Evolutionary conservation across 2,113 vertebrate species (phyloP).

Genomic region (Archocentrus centrarchus): DNA sequence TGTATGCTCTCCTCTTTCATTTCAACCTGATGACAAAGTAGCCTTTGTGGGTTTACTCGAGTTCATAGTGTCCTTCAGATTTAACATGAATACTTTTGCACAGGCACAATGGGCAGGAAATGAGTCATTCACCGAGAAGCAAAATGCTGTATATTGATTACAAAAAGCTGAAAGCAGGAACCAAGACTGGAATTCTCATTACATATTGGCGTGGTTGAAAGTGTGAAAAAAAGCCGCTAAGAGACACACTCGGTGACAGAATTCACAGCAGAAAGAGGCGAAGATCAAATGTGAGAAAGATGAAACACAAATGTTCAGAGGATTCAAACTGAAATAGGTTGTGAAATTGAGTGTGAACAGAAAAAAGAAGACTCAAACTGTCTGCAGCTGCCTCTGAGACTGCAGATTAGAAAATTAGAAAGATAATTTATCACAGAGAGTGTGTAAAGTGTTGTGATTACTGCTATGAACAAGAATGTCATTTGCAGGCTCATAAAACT

Average conservation of each 20-base stretch:
- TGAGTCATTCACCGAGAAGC: slow-evolving; percentile 7
- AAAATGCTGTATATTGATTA: slow-evolving; percentile 22
- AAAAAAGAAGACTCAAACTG: slow-evolving; percentile 19
- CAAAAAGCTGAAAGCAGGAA: slow-evolving; percentile 20
- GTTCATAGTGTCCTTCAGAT: neutral
- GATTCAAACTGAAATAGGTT: slow-evolving; percentile 52
- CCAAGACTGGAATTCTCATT: slow-evolving; percentile 37
- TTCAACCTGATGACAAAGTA: neutral
- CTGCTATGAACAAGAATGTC: neutral
- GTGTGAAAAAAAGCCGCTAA: slow-evolving; percentile 59
- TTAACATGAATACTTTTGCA: neutral
- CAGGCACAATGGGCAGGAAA: neutral
- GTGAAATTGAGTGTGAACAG: slow-evolving; percentile 49
- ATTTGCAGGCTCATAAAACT: neutral
- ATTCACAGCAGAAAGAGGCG: slow-evolving; percentile 57
- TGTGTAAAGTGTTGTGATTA: neutral
- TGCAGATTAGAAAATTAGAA: slow-evolving; percentile 15
- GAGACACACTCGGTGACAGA: slow-evolving; percentile 46
- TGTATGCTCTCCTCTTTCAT: neutral
- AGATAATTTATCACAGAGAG: slow-evolving; percentile 1
- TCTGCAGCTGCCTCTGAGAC: slow-evolving; percentile 30
- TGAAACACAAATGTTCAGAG: slow-evolving; percentile 60
- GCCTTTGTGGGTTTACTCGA: neutral
- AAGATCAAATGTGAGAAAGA: slow-evolving; percentile 54
- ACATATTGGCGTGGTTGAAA: slow-evolving; percentile 29